A percentile compares a stretch with the other conserved stretches of the same genome.
phyloP scores from a whole-genome alignment of 2,888 invertebrate genomes.

The Carabus problematicus region DNA sequence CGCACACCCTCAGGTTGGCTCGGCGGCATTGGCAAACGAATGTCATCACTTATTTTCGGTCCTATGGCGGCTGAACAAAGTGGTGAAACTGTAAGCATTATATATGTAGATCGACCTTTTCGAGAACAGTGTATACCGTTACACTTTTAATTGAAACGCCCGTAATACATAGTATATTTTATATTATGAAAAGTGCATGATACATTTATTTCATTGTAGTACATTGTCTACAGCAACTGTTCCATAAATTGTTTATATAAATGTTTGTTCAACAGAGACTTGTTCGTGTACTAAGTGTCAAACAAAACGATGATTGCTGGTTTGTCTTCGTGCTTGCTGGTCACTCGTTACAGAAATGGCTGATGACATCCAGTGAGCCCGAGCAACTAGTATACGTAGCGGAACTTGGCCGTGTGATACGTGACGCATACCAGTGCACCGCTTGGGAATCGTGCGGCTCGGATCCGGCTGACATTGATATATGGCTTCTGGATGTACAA shows the following conservation, averaged over 20 bases:
- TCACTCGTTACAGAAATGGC: slow-evolving; percentile 84
- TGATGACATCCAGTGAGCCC: slow-evolving; percentile 66
- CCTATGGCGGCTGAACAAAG: slow-evolving; percentile 68
- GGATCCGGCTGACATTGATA: slow-evolving; percentile 70
- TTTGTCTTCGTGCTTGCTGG: slow-evolving; percentile 78
- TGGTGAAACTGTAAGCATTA: slow-evolving; percentile 66
- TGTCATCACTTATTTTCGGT: slow-evolving; percentile 84
- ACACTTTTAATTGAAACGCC: neutral
- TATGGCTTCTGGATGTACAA: slow-evolving; percentile 82
- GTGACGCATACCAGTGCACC: slow-evolving; percentile 72
- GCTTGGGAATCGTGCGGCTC: slow-evolving; percentile 68
- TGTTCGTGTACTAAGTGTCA: slow-evolving; percentile 71
- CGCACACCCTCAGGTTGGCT: slow-evolving; percentile 83
- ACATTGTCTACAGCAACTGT: neutral
- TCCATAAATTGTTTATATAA: neutral
- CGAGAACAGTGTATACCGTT: too few species aligned
- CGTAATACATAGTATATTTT: neutral
- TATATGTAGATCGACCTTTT: neutral
- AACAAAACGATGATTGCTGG: slow-evolving; percentile 59
- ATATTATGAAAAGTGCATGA: neutral
- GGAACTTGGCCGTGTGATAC: slow-evolving; percentile 74
- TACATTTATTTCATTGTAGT: neutral
- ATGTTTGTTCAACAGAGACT: slow-evolving; percentile 60
- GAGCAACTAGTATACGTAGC: slow-evolving; percentile 79
- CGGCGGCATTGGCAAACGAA: slow-evolving; percentile 83